Percentiles rank a stretch among this genome's conserved stretches.
Conservation (phyloP, 2,888 invertebrate genomes). For the Drosophila dives region DNA sequence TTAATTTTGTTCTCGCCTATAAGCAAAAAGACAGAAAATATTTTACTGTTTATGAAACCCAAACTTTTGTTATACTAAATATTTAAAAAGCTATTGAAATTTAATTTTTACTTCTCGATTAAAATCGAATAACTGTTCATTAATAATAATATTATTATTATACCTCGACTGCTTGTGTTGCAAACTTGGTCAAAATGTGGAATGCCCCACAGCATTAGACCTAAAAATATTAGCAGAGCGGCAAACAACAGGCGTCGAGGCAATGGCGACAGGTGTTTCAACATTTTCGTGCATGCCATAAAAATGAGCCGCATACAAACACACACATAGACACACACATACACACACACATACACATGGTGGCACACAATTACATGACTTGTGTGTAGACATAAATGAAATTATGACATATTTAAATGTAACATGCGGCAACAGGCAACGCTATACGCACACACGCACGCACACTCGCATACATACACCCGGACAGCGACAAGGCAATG, state of each 20-base stretch:
- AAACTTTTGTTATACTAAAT: not conserved
- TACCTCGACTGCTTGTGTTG: not conserved
- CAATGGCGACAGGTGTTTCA: slow-evolving; percentile 73
- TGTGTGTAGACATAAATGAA: slow-evolving; percentile 67
- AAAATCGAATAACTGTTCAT: no score
- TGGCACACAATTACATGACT: slow-evolving; percentile 38
- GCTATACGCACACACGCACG: slow-evolving; percentile 3
- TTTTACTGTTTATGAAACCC: not conserved
- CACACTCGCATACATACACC: not conserved
- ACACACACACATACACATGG: slow-evolving; percentile 8
- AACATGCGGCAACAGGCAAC: slow-evolving; percentile 66
- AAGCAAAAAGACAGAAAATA: not conserved
- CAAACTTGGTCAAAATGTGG: not conserved
- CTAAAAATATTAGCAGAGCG: slow-evolving; percentile 3
- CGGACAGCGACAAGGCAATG: slow-evolving; percentile 34
- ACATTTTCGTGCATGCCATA: slow-evolving; percentile 71
- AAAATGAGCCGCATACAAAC: slow-evolving; percentile 55
- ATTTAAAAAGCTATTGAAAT: not conserved
- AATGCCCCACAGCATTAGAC: not conserved
- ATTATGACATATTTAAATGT: slow-evolving; percentile 80
- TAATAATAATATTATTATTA: not conserved
- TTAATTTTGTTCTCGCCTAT: not conserved
- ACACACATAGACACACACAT: slow-evolving; percentile 9
- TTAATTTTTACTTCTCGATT: not conserved
- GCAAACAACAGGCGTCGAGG: slow-evolving; percentile 34